phyloP scores from a whole-genome alignment of 2,113 vertebrate species.

The Cettia cetti region DNA sequence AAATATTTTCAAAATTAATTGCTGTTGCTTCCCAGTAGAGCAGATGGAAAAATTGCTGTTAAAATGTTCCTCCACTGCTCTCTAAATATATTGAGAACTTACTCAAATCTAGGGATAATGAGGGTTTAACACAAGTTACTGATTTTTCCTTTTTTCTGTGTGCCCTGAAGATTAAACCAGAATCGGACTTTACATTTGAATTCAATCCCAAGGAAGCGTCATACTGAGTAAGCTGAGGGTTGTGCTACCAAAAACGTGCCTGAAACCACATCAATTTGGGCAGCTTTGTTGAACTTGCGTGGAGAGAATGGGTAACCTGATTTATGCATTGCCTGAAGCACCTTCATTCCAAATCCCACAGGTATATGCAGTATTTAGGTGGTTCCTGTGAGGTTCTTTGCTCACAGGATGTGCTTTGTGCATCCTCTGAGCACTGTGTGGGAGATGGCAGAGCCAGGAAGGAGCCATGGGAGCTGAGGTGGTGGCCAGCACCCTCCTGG shows the following conservation, averaged over 20 bases:
- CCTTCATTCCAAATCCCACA: not conserved
- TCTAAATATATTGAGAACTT: not conserved
- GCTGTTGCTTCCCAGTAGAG: not conserved
- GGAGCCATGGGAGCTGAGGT: not conserved
- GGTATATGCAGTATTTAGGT: rapidly evolving
- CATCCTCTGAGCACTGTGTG: rapidly evolving
- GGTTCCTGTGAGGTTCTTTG: not conserved
- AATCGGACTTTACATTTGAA: not conserved
- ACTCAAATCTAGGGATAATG: not conserved
- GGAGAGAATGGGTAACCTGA: not conserved
- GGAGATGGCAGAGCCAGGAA: not conserved
- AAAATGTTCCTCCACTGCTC: not conserved
- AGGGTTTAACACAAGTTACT: not conserved
- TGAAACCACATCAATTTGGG: no score
- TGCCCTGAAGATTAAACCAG: not conserved
- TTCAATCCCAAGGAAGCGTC: not conserved
- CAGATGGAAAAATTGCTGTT: not conserved
- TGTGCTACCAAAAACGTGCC: not conserved
- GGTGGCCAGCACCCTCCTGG: not conserved
- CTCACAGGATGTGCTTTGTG: not conserved
- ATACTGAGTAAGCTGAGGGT: not conserved
- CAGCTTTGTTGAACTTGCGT: not conserved
- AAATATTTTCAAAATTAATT: slow-evolving; percentile 1
- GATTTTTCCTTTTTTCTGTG: not conserved
- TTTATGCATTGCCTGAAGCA: not conserved